A percentile compares a stretch with the other conserved stretches of the same genome.
phyloP scores from a whole-genome alignment of 2,888 invertebrate genomes.

The Drosophila recens region DNA sequence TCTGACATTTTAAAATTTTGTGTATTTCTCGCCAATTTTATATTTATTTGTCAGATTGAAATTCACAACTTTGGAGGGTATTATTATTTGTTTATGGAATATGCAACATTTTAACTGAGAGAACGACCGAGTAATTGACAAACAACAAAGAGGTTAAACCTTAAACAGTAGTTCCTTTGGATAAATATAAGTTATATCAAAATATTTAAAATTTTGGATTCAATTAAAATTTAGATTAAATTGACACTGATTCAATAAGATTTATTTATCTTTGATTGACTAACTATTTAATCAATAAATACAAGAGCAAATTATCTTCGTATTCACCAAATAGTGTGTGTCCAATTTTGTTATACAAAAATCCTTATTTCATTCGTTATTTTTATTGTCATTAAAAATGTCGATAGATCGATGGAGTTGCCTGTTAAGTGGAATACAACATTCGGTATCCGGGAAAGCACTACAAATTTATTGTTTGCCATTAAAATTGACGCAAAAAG shows the following conservation, averaged over 20 bases:
- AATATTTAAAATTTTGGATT: too few species aligned
- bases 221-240: too few species aligned
- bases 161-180: too few species aligned
- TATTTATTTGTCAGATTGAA: slow-evolving; percentile 46
- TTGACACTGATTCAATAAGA: too few species aligned
- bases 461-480: slow-evolving; percentile 68
- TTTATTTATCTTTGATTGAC: not conserved
- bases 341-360: slow-evolving; percentile 11
- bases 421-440: slow-evolving; percentile 16
- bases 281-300: not conserved
- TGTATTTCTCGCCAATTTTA: slow-evolving; percentile 50
- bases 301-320: not conserved
- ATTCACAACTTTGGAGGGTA: not conserved
- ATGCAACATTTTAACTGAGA: not conserved
- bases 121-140: not conserved
- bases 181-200: too few species aligned
- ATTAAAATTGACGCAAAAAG: slow-evolving; percentile 75
- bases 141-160: not conserved
- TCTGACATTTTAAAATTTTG: slow-evolving; percentile 46
- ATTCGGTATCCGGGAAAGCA: slow-evolving; percentile 34
- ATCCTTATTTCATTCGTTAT: slow-evolving; percentile 18
- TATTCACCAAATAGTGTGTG: not conserved
- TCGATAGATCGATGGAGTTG: slow-evolving; percentile 35
- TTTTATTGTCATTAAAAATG: slow-evolving; percentile 46
- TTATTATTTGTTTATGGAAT: not conserved